Evolutionary conservation across 2,888 invertebrate species (phyloP).

Genomic region (Acrobasis suavella): DNA sequence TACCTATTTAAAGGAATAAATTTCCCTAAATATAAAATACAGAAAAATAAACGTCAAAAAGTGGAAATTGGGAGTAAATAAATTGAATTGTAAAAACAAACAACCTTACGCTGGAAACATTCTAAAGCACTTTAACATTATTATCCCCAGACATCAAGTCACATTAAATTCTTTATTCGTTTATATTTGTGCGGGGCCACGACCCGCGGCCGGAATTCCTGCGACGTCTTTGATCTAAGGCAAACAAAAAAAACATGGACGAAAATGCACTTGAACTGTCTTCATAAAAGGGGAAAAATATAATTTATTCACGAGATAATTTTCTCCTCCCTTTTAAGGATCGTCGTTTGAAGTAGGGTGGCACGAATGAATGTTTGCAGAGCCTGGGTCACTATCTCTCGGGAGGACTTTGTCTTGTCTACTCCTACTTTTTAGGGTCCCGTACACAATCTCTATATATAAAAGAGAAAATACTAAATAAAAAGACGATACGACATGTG

Average conservation of each 20-base stretch:
- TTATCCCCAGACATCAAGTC: conserved; percentile 77
- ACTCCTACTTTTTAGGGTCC: conserved; percentile 30
- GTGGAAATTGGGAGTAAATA: conserved; percentile 51
- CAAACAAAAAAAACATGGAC: conserved; percentile 72
- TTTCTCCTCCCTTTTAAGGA: conserved; percentile 76
- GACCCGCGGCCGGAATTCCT: conserved; percentile 65
- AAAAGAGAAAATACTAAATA: not conserved
- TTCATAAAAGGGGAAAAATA: conserved; percentile 80
- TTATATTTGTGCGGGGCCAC: conserved; percentile 74
- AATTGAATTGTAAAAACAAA: conserved; percentile 72
- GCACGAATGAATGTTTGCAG: conserved; percentile 71
- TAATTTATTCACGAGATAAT: conserved; percentile 83
- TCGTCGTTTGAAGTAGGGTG: conserved; percentile 68
- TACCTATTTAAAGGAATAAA: too few species aligned
- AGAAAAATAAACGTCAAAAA: conserved; percentile 40
- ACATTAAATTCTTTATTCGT: conserved; percentile 78
- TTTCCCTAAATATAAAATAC: conserved; percentile 23
- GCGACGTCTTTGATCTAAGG: conserved; percentile 75
- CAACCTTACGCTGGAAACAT: conserved; percentile 59
- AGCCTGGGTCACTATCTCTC: conserved; percentile 42
- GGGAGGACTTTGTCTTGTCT: conserved; percentile 47
- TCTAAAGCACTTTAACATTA: conserved; percentile 71
- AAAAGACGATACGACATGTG: not conserved
- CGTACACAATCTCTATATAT: too few species aligned
- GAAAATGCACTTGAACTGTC: conserved; percentile 80